Evolutionary conservation across 2,888 invertebrate species (phyloP), one percentile per base, ranked within the genome.

Genomic region (Plebejus anna): DNA sequence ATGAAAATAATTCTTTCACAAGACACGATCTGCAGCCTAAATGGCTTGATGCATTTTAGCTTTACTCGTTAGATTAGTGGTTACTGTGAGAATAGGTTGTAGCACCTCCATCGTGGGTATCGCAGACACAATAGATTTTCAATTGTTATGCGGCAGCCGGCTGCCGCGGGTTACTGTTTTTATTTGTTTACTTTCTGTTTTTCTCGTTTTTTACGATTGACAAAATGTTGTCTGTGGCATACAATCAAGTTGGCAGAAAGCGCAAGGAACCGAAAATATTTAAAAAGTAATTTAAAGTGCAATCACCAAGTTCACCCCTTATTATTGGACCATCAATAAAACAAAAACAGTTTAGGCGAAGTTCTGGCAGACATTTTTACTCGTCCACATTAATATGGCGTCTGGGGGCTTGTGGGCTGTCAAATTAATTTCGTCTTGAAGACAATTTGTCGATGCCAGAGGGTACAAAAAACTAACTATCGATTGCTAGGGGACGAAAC

Each of bases 391-490:
- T 92, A 94, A 94, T 92, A 88, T 85, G 86, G 88, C 90, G 90
- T 90, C 93, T 85, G 82, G 91, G 89, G 90, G 87, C 87, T 85
- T 84, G 85, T 80, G 82, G 87, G 90, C 90, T 92, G 93, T 93
- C 94, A 94, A 94, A 94, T 94, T 94, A 94, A 94, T 94, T 93
- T 92, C 89, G 90, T 88, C 90, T 90, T 87, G 89, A 90, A 92
- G 91, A 92, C 93, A 89, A 94, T 93, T 93, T 92, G 93, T 93
- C 92, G 87, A 81, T 83, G 88, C 86, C 85, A 83, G 84, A 83
- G 88, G 89, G 87, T 82, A 83, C 85, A 89, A 92, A 93, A 94
- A 94, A 90, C 86, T 89, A 83, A 82, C 85, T 87, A 89, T 92
- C 90, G 92, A 91, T 91, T 88, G 90, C 85, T 73, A 73, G 73